phyloP scores from a whole-genome alignment of 2,797 vertebrate genomes.

The Sebastes aleutianus region DNA sequence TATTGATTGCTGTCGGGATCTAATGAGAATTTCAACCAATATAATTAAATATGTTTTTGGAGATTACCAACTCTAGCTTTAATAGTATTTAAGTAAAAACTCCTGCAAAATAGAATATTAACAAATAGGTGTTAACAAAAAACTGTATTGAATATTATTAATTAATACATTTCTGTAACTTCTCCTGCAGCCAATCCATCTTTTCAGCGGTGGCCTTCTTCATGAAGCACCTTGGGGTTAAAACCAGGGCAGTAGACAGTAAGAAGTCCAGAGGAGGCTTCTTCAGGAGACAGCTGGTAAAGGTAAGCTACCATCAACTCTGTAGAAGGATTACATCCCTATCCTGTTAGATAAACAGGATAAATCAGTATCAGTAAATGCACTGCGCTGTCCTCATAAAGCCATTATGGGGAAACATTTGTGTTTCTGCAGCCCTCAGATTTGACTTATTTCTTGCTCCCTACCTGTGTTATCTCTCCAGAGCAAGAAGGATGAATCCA shows the following conservation, averaged over 20 bases:
- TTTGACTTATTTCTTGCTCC: neutral
- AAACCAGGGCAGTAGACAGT: constrained; percentile 85
- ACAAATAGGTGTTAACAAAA: neutral
- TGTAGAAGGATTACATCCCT: neutral
- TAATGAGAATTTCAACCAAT: too few species aligned
- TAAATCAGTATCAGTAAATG: neutral
- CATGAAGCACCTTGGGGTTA: constrained; percentile 93
- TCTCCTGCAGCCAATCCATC: constrained; percentile 82
- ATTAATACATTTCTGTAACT: neutral
- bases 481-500: constrained; percentile 81
- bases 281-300: constrained; percentile 83
- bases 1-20: too few species aligned
- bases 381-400: neutral
- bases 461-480: constrained; percentile 38
- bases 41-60: too few species aligned
- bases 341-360: neutral
- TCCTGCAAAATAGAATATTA: neutral
- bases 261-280: constrained; percentile 89
- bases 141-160: neutral
- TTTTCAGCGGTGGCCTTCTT: constrained; percentile 84
- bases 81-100: neutral
- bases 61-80: too few species aligned
- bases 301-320: constrained; percentile 70
- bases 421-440: neutral
- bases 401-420: neutral